Percentiles rank a stretch among this genome's conserved stretches.
Evolutionary conservation across 2,888 invertebrate species (phyloP).

Genomic region (Trissolcus brochymenae): DNA sequence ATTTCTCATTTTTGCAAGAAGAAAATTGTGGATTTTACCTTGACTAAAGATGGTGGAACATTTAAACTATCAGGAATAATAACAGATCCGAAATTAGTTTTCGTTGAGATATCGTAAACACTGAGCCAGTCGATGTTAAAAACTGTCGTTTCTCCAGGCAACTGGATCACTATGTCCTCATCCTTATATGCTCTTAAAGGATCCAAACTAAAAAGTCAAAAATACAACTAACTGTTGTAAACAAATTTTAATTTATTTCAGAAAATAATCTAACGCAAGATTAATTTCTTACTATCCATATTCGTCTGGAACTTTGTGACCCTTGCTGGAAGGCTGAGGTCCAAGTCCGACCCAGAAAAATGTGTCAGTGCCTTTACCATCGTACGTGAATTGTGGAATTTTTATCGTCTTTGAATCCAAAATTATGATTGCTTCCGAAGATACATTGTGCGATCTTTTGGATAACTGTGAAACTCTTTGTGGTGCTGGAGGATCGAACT

Average conservation of each 20-base stretch:
- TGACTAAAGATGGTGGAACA: constrained; percentile 90
- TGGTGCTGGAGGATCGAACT: constrained; percentile 89
- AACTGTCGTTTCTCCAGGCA: constrained; percentile 89
- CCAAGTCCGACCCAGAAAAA: constrained; percentile 94
- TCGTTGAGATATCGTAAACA: constrained; percentile 84
- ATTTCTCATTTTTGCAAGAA: too few species aligned
- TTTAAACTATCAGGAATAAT: constrained; percentile 88
- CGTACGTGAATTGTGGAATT: constrained; percentile 86
- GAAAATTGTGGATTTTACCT: constrained; percentile 77
- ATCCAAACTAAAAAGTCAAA: constrained; percentile 82
- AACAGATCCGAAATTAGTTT: constrained; percentile 84
- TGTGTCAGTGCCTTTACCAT: constrained; percentile 85
- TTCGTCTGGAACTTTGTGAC: constrained; percentile 90
- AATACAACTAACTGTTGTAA: not conserved
- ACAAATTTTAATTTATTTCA: not conserved
- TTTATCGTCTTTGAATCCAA: constrained; percentile 88
- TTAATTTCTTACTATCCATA: constrained; percentile 85
- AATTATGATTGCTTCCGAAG: constrained; percentile 85
- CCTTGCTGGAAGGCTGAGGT: constrained; percentile 89
- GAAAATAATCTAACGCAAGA: not conserved
- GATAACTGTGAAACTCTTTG: constrained; percentile 81
- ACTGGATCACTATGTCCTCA: constrained; percentile 84
- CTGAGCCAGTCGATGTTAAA: constrained; percentile 91
- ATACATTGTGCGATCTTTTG: constrained; percentile 81
- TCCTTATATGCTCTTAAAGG: constrained; percentile 84